Evolutionary conservation across 2,888 invertebrate genomes (phyloP), one percentile per base, ranked within the genome.

Genomic region (Druceiella hillmani): DNA sequence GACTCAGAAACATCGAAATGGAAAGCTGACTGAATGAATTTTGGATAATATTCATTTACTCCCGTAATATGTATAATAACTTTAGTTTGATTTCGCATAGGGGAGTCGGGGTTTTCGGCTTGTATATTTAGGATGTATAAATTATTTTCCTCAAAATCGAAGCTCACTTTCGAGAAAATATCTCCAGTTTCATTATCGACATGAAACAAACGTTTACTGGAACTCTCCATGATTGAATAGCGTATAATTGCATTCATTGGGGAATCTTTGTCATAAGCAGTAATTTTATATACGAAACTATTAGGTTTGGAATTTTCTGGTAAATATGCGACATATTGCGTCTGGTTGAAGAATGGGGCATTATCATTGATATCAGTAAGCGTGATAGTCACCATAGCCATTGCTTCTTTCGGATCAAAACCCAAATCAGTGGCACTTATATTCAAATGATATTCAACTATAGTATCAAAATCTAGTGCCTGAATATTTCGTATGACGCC

Each of bases 301-400:
- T 84, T 82, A 0, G 80, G 63, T 1, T 83, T 81, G 9, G 83
- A 78, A 57, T 94, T 94, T 69, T 95, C 94, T 0, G 83, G 76
- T 27, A 95, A 65, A 55, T 78, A 85, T 1, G 87, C 87, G 50
- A 84, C 76, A 56, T 87, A 93, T 33, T 74, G 64, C 0, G 78
- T 73, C 56, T 85, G 83, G 58, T 87, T 84, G 55, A 95, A 97
- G 9, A 74, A 67, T 0, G 95, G 95, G 6, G 90, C 81, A 59
- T 95, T 94, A 55, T 97, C 93, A 55, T 93, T 95, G 22, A 94
- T 87, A 57, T 97, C 95, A 0, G 88, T 89, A 2, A 97, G 72
- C 35, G 84, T 86, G 1, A 97, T 83, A 1, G 87, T 88, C 4
- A 94, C 66, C 50, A 85, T 83, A 0, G 89, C 89, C 3, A 83